A percentile compares a stretch with the other conserved stretches of the same genome.
These are phyloP conservation scores for Cactoblastis cactorum DNA, from an alignment of 2,888 invertebrate species.

Conservation along the genomic window DNA sequence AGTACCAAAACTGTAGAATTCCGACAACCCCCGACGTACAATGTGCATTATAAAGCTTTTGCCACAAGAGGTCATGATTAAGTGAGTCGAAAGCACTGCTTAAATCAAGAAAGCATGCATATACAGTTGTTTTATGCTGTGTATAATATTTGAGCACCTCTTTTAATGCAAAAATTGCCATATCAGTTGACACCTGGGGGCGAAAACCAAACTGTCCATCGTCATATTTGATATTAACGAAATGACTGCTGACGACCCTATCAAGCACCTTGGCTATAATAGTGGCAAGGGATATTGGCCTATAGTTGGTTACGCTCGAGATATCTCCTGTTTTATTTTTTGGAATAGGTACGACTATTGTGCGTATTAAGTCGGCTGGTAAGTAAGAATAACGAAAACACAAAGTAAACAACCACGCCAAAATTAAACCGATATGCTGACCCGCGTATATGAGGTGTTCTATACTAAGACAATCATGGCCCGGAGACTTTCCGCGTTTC, in stretches of 20 bases:
- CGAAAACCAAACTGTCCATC: neutral
- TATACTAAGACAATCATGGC: neutral
- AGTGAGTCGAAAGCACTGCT: neutral
- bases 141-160: neutral
- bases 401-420: neutral
- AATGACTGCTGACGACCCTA: neutral
- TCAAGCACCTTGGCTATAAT: neutral
- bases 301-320: neutral
- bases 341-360: neutral
- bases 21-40: neutral
- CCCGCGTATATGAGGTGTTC: neutral
- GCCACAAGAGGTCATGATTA: neutral
- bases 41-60: neutral
- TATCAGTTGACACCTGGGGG: neutral
- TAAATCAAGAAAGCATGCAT: neutral
- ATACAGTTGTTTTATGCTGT: neutral
- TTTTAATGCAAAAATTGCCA: neutral
- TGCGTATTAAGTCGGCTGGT: neutral
- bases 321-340: neutral
- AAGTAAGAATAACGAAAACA: neutral
- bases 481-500: conserved; percentile 4
- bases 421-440: neutral
- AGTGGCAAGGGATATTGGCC: neutral
- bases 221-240: neutral
- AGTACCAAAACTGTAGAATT: neutral